A percentile compares a stretch with the other conserved stretches of the same genome.
phyloP scores from a whole-genome alignment of 2,888 invertebrate species.

The Endotricha flammealis region DNA sequence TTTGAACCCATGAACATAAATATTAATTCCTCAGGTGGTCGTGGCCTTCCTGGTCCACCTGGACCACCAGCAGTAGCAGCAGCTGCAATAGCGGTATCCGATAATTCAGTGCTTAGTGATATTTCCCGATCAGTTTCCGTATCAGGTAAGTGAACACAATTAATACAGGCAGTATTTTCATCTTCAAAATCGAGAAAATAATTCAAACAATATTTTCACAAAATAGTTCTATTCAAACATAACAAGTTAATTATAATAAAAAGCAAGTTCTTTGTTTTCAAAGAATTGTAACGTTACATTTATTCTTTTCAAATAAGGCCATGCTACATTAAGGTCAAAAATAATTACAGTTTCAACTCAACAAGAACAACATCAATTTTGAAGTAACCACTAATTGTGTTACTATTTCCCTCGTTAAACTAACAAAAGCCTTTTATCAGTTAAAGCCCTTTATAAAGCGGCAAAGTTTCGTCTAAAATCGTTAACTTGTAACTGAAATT shows the following conservation, averaged over 20 bases:
- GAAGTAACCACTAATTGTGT: constrained; percentile 24
- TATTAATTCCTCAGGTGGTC: constrained; percentile 38
- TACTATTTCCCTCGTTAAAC: constrained; percentile 14
- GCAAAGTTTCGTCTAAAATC: background rate
- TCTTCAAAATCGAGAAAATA: too few species aligned
- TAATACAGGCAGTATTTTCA: constrained; percentile 14
- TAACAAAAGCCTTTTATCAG: constrained; percentile 9
- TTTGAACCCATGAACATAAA: too few species aligned
- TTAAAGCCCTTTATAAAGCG: background rate
- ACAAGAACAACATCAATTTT: constrained; percentile 28
- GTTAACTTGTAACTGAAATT: background rate
- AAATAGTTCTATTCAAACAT: too few species aligned
- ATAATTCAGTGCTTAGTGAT: constrained; percentile 49
- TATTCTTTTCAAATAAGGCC: constrained; percentile 6
- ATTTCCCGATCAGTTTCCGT: constrained; percentile 28
- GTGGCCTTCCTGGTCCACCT: constrained; percentile 59
- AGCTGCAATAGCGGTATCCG: constrained; percentile 29
- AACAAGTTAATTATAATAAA: background rate
- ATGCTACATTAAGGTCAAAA: constrained; percentile 22
- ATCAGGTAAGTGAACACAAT: constrained; percentile 1
- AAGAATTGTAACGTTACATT: too few species aligned
- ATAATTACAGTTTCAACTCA: constrained; percentile 31
- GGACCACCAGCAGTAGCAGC: constrained; percentile 36
- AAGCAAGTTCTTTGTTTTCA: background rate
- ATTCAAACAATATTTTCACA: too few species aligned